Percentiles rank a stretch among this genome's conserved stretches.
These are phyloP conservation scores for Dorcus hopei DNA, from an alignment of 2,888 invertebrate species.

Conservation along the genomic window DNA sequence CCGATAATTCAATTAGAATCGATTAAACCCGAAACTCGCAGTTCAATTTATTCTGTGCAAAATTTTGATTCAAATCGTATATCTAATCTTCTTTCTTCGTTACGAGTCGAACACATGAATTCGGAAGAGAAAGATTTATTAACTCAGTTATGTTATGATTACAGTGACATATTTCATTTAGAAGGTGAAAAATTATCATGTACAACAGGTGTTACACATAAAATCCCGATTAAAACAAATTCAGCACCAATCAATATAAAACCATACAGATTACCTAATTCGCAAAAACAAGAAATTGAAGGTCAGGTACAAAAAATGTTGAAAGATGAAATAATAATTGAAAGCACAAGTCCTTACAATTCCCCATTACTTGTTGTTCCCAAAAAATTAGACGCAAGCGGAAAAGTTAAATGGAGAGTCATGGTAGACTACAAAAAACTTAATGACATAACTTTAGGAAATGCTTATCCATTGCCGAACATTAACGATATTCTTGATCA, in stretches of 20 bases:
- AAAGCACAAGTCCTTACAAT: background rate
- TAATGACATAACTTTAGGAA: constrained; percentile 31
- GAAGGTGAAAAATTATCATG: too few species aligned
- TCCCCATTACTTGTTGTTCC: constrained; percentile 35
- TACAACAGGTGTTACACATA: background rate
- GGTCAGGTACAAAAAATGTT: background rate
- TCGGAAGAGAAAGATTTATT: background rate
- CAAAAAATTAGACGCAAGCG: background rate
- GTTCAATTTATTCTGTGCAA: background rate
- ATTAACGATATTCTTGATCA: constrained; percentile 32
- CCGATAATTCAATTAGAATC: background rate
- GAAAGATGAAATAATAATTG: background rate
- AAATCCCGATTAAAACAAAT: background rate
- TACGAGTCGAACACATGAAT: background rate
- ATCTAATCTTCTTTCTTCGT: background rate
- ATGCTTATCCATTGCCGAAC: constrained; percentile 29
- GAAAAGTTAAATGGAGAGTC: constrained; percentile 19
- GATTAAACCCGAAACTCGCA: background rate
- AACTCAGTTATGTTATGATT: too few species aligned
- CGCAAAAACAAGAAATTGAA: background rate
- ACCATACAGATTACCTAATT: background rate
- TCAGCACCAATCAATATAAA: background rate
- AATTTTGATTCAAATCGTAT: background rate
- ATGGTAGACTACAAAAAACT: constrained; percentile 23
- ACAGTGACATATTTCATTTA: too few species aligned